Base-by-base conservation (phyloP, 1,140 invertebrate species). In the Dendroctonus valens region DNA sequence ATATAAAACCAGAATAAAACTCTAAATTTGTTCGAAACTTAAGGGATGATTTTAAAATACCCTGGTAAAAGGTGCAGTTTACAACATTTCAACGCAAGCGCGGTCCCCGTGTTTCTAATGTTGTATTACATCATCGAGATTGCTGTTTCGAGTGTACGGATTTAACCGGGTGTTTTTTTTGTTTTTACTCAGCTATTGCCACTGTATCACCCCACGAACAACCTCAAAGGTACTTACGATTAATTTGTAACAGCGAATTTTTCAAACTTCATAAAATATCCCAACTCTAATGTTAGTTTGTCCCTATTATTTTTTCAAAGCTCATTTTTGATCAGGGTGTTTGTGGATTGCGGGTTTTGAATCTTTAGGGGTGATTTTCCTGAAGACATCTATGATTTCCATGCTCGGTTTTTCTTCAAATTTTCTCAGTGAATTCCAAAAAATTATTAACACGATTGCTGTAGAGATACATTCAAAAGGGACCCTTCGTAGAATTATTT, bases 91-190 rank as follows among this genome's bases (percentile, higher is more conserved):
- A 63, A 63, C 60, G 40, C 11, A 44, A 41, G 60, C 60, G 60
- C 52, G 51, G 60, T 54, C 52, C 42, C 60, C 26, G 52, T 54
- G 7, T 63, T 54, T 54, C 52, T 39, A 63, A 54, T 54, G 51
- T 52, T 63, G 53, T 55, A 55, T 63, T 63, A 63, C 60, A 63
- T 63, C 60, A 63, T 63, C 60, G 60, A 63, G 52, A 63, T 54
- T 63, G 41, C 60, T 44, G 52, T 63, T 41, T 53, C 41, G 51
- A 63, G 50, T 63, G 44, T 63, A 63, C 40, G 51, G 60, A 63
- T 55, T 63, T 54, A 59, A 44, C 60, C 51, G 60, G 60, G 59
- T 41, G 48, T 61, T 61, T 50, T 44, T 12, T 41, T 41, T 12
- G 14, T 49, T 63, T 46, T 53, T 8, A 54, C 54, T 53, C 51